phyloP scores from a whole-genome alignment of 2,888 invertebrate genomes.

The Trisateles emortualis region DNA sequence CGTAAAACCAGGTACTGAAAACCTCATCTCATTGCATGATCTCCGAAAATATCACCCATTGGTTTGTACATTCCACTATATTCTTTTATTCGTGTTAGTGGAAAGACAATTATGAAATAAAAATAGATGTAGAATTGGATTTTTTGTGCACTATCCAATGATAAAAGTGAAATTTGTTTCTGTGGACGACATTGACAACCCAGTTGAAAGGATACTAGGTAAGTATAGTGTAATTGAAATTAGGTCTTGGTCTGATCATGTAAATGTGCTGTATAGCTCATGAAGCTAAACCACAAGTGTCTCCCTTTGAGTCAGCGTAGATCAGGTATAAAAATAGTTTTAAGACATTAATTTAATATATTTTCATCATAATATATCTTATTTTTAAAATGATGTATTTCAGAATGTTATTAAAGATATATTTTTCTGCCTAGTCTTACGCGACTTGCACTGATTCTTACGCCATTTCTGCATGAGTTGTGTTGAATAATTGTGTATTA shows the following conservation, averaged over 20 bases:
- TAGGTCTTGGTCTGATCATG: neutral
- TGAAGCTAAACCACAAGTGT: neutral
- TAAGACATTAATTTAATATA: no score
- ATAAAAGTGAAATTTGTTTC: slow-evolving; percentile 38
- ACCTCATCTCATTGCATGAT: slow-evolving; percentile 44
- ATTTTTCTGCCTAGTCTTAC: slow-evolving; percentile 5
- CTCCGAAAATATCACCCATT: slow-evolving; percentile 32
- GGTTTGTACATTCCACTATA: slow-evolving; percentile 29
- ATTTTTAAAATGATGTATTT: no score
- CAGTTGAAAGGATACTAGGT: neutral
- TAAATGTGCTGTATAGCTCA: neutral
- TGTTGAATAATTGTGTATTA: neutral
- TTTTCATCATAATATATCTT: no score
- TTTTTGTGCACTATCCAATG: slow-evolving; percentile 50
- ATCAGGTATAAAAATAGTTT: slow-evolving; percentile 6
- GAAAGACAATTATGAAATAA: slow-evolving; percentile 68
- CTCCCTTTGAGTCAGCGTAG: neutral
- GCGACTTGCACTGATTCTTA: neutral
- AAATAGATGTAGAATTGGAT: slow-evolving; percentile 33
- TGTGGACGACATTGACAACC: slow-evolving; percentile 15
- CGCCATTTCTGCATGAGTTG: slow-evolving; percentile 4
- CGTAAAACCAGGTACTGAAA: neutral
- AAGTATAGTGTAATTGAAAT: neutral
- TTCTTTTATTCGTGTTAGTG: slow-evolving; percentile 49
- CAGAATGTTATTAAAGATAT: neutral